A percentile compares a stretch with the other conserved stretches of the same genome.
Conservation (phyloP, 2,888 invertebrate genomes). For the Ypsolopha scabrella region DNA sequence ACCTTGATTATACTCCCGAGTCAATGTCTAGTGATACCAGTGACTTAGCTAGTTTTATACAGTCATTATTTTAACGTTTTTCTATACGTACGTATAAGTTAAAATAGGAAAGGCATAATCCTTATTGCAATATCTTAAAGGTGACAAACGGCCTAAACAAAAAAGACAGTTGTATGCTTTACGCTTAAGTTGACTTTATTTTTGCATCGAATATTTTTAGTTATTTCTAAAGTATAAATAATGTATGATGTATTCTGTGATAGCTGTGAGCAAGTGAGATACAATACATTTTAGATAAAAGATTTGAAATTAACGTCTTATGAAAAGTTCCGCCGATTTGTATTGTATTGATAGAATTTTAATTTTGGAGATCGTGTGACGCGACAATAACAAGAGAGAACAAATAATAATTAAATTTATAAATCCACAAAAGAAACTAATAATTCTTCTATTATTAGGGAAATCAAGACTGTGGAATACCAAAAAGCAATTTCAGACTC, state of each 20-base stretch:
- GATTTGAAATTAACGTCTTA: not conserved
- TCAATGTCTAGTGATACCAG: conserved; percentile 5
- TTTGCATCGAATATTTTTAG: not conserved
- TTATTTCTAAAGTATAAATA: not conserved
- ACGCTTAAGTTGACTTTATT: not conserved
- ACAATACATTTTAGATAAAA: not conserved
- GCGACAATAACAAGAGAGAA: too few species aligned
- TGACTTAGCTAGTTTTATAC: not conserved
- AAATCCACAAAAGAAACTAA: not conserved
- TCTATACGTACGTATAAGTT: too few species aligned
- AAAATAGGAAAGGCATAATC: too few species aligned
- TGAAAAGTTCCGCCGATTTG: not conserved
- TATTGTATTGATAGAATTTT: not conserved
- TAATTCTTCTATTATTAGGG: not conserved
- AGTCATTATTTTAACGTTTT: not conserved
- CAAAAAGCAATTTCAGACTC: not conserved
- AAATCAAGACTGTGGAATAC: conserved; percentile 1
- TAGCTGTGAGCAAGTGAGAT: conserved; percentile 2
- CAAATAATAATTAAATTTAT: too few species aligned
- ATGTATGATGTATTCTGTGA: conserved; percentile 1
- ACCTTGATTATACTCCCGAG: not conserved
- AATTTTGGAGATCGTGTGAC: too few species aligned
- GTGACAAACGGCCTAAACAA: not conserved
- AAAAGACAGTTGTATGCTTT: not conserved
- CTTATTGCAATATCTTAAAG: too few species aligned